Evolutionary conservation across 1,140 invertebrate species (phyloP).

Genomic region (Bombus sylvicola): DNA sequence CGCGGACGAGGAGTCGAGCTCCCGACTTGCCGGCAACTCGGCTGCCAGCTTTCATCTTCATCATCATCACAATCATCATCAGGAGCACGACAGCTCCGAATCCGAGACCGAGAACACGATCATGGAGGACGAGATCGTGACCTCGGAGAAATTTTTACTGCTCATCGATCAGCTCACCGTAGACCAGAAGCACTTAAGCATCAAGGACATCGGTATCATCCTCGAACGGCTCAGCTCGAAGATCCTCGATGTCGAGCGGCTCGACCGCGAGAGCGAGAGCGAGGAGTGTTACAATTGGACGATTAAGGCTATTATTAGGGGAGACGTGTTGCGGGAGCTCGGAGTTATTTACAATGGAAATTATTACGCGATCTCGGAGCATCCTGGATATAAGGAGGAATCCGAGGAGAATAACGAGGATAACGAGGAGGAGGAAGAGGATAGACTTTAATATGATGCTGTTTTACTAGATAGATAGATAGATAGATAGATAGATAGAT

Average conservation of each 20-base stretch:
- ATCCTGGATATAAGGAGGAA: conserved; percentile 95
- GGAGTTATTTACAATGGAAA: conserved; percentile 97
- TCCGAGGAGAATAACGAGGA: conserved; percentile 92
- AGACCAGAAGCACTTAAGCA: conserved; percentile 94
- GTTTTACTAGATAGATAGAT: conserved; percentile 76
- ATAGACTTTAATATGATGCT: conserved; percentile 87
- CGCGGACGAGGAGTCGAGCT: conserved; percentile 81
- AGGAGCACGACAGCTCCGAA: conserved; percentile 92
- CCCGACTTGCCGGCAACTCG: conserved; percentile 74
- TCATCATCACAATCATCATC: conserved; percentile 76
- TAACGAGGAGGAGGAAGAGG: conserved; percentile 90
- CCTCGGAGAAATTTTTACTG: conserved; percentile 94
- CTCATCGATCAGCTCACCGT: conserved; percentile 95
- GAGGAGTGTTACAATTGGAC: conserved; percentile 97
- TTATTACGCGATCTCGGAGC: conserved; percentile 97
- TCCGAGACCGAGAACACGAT: conserved; percentile 96
- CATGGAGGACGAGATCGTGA: conserved; percentile 93
- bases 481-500: conserved; percentile 74
- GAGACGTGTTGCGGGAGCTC: conserved; percentile 93
- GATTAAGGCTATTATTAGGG: conserved; percentile 95
- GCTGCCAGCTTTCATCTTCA: conserved; percentile 77
- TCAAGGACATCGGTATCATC: conserved; percentile 97
- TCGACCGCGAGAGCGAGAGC: conserved; percentile 94
- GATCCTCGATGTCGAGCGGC: conserved; percentile 95
- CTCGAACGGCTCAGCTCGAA: conserved; percentile 95